These are phyloP conservation scores for Piaya cayana DNA, from an alignment of 2,113 vertebrate species.

Conservation along the genomic window DNA sequence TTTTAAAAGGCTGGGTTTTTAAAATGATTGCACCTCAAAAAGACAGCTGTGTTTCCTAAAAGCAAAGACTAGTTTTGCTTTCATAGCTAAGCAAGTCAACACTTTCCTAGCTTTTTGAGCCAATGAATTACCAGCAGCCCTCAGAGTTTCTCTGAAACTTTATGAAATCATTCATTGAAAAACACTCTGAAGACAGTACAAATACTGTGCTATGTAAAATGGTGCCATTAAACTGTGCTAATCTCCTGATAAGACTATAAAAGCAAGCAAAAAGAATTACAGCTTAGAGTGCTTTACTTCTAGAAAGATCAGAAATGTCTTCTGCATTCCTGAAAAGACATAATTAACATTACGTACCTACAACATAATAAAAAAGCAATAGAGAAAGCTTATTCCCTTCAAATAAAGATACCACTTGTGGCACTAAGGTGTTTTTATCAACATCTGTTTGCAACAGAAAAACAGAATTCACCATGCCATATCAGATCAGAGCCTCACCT, in stretches of 20 bases:
- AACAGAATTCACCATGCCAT: background rate
- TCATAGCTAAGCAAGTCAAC: background rate
- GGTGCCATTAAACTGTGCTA: background rate
- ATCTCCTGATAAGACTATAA: background rate
- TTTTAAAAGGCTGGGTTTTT: background rate
- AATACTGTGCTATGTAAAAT: background rate
- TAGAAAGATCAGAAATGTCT: background rate
- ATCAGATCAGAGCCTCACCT: background rate
- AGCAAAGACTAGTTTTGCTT: background rate
- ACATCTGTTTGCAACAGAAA: background rate
- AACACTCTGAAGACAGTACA: background rate
- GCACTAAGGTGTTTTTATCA: background rate
- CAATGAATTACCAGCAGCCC: background rate
- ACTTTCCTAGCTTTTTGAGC: background rate
- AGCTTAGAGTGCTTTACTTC: background rate
- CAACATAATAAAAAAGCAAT: background rate
- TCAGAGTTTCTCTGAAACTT: background rate
- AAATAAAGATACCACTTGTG: background rate
- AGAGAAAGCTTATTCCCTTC: background rate
- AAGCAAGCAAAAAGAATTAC: background rate
- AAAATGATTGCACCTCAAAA: background rate
- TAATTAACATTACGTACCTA: background rate
- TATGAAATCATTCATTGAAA: background rate
- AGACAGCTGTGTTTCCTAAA: background rate
- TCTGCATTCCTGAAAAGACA: background rate